Evolutionary conservation across 2,888 invertebrate species (phyloP).

Genomic region (Dusona sp.): DNA sequence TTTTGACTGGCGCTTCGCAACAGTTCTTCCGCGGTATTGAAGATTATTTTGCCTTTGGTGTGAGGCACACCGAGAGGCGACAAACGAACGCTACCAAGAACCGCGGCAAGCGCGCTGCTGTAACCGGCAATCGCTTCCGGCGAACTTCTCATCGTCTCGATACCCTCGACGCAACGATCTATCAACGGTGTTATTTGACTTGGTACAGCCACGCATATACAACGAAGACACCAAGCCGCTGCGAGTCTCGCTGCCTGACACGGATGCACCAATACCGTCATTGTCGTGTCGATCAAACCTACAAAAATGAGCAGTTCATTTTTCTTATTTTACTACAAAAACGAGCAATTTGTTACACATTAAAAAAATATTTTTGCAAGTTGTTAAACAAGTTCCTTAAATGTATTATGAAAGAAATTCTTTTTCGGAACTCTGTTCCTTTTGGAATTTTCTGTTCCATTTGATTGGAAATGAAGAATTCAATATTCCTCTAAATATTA

Average conservation of each 20-base stretch:
- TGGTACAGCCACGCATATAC: constrained; percentile 97
- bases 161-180: constrained; percentile 94
- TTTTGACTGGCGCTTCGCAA: constrained; percentile 98
- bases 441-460: background rate
- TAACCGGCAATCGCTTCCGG: constrained; percentile 96
- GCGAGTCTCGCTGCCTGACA: constrained; percentile 96
- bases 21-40: constrained; percentile 98
- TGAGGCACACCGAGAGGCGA: constrained; percentile 98
- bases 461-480: background rate
- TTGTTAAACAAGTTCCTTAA: background rate
- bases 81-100: constrained; percentile 95
- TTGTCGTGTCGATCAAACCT: constrained; percentile 92
- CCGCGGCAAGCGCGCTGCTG: constrained; percentile 96
- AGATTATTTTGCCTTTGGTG: constrained; percentile 97
- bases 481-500: background rate
- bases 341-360: background rate
- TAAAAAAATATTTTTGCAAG: no score
- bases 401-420: background rate
- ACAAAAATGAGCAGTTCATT: constrained; percentile 67
- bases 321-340: constrained; percentile 83
- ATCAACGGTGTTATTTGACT: constrained; percentile 97
- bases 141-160: constrained; percentile 95
- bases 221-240: constrained; percentile 97
- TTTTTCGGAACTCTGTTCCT: no score
- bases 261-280: constrained; percentile 96